These are phyloP conservation scores for Phrynocephalus guinanensis DNA, from an alignment of 2,797 vertebrate species.

Conservation along the genomic window DNA sequence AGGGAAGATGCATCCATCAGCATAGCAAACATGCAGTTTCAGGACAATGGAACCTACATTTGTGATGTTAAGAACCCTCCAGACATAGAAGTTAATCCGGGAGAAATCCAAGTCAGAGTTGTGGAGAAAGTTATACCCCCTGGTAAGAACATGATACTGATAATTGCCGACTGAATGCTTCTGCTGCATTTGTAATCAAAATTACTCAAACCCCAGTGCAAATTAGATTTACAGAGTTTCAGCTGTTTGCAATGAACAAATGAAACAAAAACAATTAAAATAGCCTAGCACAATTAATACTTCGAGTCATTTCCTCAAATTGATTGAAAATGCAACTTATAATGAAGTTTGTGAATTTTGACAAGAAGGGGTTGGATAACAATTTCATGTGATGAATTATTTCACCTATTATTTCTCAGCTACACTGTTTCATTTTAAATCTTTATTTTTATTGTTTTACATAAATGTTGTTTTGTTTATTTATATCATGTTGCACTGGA, in stretches of 20 bases:
- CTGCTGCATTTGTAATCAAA: background rate
- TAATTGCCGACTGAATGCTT: background rate
- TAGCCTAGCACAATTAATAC: too few species aligned
- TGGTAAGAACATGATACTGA: background rate
- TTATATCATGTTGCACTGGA: background rate
- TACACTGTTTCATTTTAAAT: background rate
- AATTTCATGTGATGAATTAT: background rate
- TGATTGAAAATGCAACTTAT: too few species aligned
- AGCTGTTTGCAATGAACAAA: too few species aligned
- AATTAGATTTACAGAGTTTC: too few species aligned
- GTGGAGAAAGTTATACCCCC: slow-evolving; percentile 87
- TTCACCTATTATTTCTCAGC: background rate
- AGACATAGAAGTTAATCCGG: slow-evolving; percentile 84
- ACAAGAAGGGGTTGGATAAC: too few species aligned
- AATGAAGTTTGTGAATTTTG: too few species aligned
- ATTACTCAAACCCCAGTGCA: too few species aligned
- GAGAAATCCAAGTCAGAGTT: slow-evolving; percentile 85
- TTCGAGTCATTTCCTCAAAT: too few species aligned
- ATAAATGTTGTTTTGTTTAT: background rate
- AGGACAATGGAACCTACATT: slow-evolving; percentile 92
- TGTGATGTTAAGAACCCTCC: slow-evolving; percentile 94
- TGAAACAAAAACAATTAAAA: too few species aligned
- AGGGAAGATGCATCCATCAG: slow-evolving; percentile 92
- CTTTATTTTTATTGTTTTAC: background rate
- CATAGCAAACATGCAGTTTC: slow-evolving; percentile 87